A percentile compares a stretch with the other conserved stretches of the same genome.
Conservation (phyloP, 2,888 invertebrate genomes). For the Ornithoptera priamus region DNA sequence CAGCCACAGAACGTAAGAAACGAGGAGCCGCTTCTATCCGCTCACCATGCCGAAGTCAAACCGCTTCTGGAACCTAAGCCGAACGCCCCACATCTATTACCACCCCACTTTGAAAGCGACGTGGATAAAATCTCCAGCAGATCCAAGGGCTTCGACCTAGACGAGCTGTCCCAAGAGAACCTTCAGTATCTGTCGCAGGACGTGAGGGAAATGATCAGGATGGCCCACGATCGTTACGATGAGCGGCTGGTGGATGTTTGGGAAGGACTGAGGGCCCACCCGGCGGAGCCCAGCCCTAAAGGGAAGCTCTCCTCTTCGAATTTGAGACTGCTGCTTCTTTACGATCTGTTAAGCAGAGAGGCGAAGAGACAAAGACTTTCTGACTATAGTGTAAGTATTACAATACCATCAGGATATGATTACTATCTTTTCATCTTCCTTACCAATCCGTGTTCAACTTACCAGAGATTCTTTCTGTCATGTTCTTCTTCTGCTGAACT, state of each 20-base stretch:
- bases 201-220: slow-evolving; percentile 65
- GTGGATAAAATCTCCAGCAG: slow-evolving; percentile 53
- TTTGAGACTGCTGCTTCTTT: slow-evolving; percentile 79
- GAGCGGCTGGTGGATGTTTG: slow-evolving; percentile 63
- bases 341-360: slow-evolving; percentile 83
- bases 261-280: slow-evolving; percentile 57
- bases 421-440: no score
- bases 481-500: no score
- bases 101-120: slow-evolving; percentile 55
- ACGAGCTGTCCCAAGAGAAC: slow-evolving; percentile 63
- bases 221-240: slow-evolving; percentile 62
- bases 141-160: slow-evolving; percentile 53
- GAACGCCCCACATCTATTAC: slow-evolving; percentile 49
- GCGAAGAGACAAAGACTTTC: slow-evolving; percentile 82
- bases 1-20: slow-evolving; percentile 55
- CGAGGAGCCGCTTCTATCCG: slow-evolving; percentile 57
- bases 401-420: background rate
- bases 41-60: slow-evolving; percentile 59
- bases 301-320: slow-evolving; percentile 80
- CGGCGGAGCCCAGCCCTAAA: slow-evolving; percentile 62
- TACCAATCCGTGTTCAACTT: no score
- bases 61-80: slow-evolving; percentile 65
- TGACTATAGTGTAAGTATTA: slow-evolving; percentile 79
- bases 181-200: slow-evolving; percentile 68
- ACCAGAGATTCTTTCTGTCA: no score